These are phyloP conservation scores for Planiliza haematocheilus DNA, from an alignment of 2,113 vertebrate genomes.

Conservation along the genomic window DNA sequence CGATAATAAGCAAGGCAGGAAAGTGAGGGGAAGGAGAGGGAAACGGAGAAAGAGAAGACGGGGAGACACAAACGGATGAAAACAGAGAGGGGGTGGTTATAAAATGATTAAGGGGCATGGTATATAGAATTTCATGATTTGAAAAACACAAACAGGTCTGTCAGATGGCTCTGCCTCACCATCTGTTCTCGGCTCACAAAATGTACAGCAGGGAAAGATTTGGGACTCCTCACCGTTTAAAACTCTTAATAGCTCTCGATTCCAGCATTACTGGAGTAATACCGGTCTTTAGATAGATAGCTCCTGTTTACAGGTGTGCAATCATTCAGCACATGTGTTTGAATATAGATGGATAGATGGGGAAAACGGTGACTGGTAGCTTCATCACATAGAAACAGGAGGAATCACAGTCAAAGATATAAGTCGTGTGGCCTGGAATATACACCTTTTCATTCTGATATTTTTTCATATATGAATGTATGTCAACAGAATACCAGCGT, in stretches of 20 bases:
- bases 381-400: too few species aligned
- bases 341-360: too few species aligned
- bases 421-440: too few species aligned
- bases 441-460: too few species aligned
- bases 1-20: slow-evolving; percentile 69
- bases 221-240: slow-evolving; percentile 19
- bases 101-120: slow-evolving; percentile 67
- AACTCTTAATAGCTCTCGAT: slow-evolving; percentile 38
- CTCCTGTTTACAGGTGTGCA: neutral
- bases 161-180: slow-evolving; percentile 57
- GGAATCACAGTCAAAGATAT: too few species aligned
- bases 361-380: too few species aligned
- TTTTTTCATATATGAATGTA: too few species aligned
- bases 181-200: slow-evolving; percentile 57
- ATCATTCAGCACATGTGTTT: neutral
- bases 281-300: neutral
- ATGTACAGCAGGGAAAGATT: slow-evolving; percentile 46
- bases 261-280: slow-evolving; percentile 3
- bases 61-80: slow-evolving; percentile 56
- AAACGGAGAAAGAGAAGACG: slow-evolving; percentile 5
- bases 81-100: slow-evolving; percentile 67
- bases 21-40: slow-evolving; percentile 39
- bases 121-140: slow-evolving; percentile 67
- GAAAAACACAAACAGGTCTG: slow-evolving; percentile 57
- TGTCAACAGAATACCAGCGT: too few species aligned